phyloP scores from a whole-genome alignment of 2,113 vertebrate genomes.

The Sceloporus undulatus region DNA sequence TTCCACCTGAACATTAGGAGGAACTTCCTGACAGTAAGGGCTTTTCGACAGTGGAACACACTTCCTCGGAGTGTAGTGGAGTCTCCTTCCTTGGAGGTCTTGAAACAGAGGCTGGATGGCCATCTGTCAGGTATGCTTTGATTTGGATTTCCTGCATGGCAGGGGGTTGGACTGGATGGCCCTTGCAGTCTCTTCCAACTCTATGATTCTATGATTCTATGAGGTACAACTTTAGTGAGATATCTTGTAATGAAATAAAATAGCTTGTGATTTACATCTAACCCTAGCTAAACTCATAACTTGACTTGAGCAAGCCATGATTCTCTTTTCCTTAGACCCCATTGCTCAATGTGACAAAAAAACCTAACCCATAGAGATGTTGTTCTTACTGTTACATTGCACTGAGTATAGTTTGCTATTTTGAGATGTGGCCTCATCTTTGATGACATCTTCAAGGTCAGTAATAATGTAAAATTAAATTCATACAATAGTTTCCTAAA shows the following conservation, averaged over 20 bases:
- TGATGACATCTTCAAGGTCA: neutral
- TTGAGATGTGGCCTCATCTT: neutral
- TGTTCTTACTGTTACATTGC: neutral
- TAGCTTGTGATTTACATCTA: neutral
- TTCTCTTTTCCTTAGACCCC: neutral
- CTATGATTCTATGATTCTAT: no score
- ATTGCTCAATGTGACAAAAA: neutral
- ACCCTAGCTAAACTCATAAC: neutral
- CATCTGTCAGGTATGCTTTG: no score
- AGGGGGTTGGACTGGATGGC: no score
- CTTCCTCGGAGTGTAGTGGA: no score
- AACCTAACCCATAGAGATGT: neutral
- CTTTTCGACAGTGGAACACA: no score
- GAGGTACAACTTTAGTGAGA: neutral
- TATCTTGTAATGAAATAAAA: neutral
- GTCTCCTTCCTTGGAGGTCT: no score
- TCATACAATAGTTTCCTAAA: neutral
- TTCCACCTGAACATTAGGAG: no score
- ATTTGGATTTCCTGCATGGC: no score
- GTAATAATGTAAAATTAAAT: neutral
- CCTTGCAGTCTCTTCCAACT: no score
- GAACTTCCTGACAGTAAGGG: no score
- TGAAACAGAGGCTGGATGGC: no score
- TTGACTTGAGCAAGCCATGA: neutral
- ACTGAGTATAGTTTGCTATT: neutral